Conservation (phyloP, 2,888 invertebrate species). For the Catonia carolina region DNA sequence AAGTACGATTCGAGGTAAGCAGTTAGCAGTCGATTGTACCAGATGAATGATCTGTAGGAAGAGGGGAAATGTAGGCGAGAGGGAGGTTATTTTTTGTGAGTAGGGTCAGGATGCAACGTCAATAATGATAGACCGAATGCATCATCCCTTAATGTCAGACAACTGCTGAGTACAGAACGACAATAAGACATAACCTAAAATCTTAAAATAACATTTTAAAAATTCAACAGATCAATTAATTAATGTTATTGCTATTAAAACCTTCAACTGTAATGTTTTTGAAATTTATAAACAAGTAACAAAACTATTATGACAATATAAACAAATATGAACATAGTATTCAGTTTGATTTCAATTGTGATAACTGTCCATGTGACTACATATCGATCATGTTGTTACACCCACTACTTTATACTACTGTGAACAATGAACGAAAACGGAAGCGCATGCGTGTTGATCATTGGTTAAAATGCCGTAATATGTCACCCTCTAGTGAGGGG, state of each 20-base stretch:
- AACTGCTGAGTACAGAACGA: conserved; percentile 17
- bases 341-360: conserved; percentile 6
- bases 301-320: no score
- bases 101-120: conserved; percentile 34
- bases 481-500: not conserved
- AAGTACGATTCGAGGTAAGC: not conserved
- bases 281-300: no score
- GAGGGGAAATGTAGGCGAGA: conserved; percentile 2
- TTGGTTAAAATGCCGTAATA: not conserved
- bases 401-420: not conserved
- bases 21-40: not conserved
- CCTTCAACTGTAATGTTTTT: no score
- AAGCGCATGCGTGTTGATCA: not conserved
- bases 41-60: not conserved
- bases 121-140: conserved; percentile 31
- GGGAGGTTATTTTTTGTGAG: conserved; percentile 29
- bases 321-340: conserved; percentile 5
- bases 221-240: no score
- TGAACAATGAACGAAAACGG: not conserved
- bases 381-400: not conserved
- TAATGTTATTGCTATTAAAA: no score
- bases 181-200: not conserved
- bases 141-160: conserved; percentile 25
- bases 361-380: conserved; percentile 8
- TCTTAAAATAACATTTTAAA: no score